phyloP scores from a whole-genome alignment of 2,888 invertebrate species.

The Chouioia cunea region DNA sequence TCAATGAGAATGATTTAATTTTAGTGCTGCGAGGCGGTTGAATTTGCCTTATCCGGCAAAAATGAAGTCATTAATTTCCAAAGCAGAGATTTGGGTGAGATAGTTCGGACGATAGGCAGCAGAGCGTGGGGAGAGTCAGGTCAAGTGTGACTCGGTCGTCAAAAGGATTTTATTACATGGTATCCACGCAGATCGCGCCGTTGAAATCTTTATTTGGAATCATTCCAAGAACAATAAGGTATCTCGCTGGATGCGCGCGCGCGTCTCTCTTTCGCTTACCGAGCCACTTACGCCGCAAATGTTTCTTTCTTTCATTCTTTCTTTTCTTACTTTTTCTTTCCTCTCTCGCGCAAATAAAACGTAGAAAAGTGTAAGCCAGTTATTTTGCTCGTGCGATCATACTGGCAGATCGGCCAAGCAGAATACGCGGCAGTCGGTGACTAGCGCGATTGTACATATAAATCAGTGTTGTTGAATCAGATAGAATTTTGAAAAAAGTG shows the following conservation, averaged over 20 bases:
- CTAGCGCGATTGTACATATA: conserved; percentile 66
- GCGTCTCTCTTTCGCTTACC: conserved; percentile 41
- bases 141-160: conserved; percentile 51
- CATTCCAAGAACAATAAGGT: conserved; percentile 69
- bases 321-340: not conserved
- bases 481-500: conserved; percentile 64
- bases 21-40: conserved; percentile 35
- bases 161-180: conserved; percentile 66
- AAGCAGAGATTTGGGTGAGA: conserved; percentile 36
- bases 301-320: no score
- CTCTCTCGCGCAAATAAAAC: conserved; percentile 61
- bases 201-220: conserved; percentile 69
- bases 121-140: conserved; percentile 17
- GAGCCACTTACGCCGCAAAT: conserved; percentile 41
- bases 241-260: conserved; percentile 52
- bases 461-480: conserved; percentile 67
- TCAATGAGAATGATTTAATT: conserved; percentile 46
- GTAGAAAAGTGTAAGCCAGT: conserved; percentile 68
- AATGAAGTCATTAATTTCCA: conserved; percentile 47
- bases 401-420: conserved; percentile 57
- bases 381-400: conserved; percentile 64
- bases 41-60: conserved; percentile 36
- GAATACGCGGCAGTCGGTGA: conserved; percentile 49
- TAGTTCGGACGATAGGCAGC: conserved; percentile 36
- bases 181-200: conserved; percentile 59